Base-by-base conservation (phyloP, 2,797 vertebrate genomes). In the Manis crassicaudata region DNA sequence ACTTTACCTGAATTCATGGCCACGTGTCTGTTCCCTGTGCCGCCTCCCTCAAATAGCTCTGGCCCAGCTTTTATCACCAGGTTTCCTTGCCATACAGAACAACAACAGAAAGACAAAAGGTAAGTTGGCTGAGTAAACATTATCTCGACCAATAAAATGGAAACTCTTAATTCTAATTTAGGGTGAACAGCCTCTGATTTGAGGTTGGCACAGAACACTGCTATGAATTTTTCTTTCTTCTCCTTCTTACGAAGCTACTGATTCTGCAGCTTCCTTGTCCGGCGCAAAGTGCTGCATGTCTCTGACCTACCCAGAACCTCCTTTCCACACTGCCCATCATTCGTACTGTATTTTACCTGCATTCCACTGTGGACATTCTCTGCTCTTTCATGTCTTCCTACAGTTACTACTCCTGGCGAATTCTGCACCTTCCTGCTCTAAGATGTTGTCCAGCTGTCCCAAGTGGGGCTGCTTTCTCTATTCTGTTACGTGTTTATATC, bases 331-430 rank as follows among this genome's bases (percentile, higher is more conserved):
- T 60, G 65, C 16, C 68, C 85, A 10, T 63, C 76, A 65, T 5
- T 25, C 25, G 6, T 0, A 0, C 18, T 2, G 4, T 17, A 6
- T 16, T 62, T 52, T 56, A 63, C 43, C n/a, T 7, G 7, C 1
- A 6, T 70, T 60, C 16, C 13, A 40, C 81, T 54, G 21, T 9
- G 14, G 50, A 32, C 20, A 13, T 21, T 35, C 79, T 73, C 40
- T 58, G 23, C 43, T 76, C 84, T 60, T 72, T 60, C 13, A 21
- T 32, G 32, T 52, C 10, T 81, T 23, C 43, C 54, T 58, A 35
- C 3, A 73, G 3, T 46, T 46, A 75, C 29, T 7, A 68, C 7
- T 58, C n/a, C 46, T 91, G n/a, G 27, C 37, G n/a, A 87, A 46
- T 65, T 77, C 67, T 70, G 25, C 35, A 65, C 29, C 82, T 73